Evolutionary conservation across 2,888 invertebrate species (phyloP).

Genomic region (Oeneis ivallda): DNA sequence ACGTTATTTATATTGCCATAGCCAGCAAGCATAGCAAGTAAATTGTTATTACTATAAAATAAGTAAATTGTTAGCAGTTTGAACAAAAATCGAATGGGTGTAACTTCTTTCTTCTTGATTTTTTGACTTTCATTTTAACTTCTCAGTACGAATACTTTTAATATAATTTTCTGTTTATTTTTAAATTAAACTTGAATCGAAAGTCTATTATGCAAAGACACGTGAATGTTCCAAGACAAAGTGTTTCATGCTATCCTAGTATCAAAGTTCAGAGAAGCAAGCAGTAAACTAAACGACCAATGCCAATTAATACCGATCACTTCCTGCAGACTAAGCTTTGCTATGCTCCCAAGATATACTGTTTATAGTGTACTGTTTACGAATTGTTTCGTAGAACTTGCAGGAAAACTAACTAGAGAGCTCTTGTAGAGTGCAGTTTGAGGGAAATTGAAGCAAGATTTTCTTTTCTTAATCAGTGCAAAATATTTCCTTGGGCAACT

Average conservation of each 20-base stretch:
- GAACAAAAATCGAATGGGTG: no score
- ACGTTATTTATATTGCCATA: no score
- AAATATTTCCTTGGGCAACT: not conserved
- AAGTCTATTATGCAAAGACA: slow-evolving; percentile 8
- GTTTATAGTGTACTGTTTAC: slow-evolving; percentile 1
- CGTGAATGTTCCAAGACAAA: slow-evolving; percentile 11
- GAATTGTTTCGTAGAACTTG: slow-evolving; percentile 11
- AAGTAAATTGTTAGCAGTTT: no score
- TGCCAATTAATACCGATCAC: slow-evolving; percentile 30
- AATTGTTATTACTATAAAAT: no score
- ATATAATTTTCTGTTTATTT: no score
- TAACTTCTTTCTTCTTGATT: no score
- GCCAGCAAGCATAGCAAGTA: no score
- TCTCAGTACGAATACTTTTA: no score
- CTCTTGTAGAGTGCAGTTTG: not conserved
- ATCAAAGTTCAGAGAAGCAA: slow-evolving; percentile 22
- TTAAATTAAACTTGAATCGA: not conserved
- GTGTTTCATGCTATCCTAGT: slow-evolving; percentile 6
- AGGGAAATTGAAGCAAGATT: not conserved
- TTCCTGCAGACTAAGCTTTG: slow-evolving; percentile 13
- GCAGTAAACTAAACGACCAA: slow-evolving; percentile 24
- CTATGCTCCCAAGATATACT: not conserved
- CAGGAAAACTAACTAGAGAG: not conserved
- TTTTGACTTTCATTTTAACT: no score
- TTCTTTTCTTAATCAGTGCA: not conserved